Percentiles rank a stretch among this genome's conserved stretches.
phyloP scores from a whole-genome alignment of 2,113 vertebrate species.

The Rhabdornis inornatus region DNA sequence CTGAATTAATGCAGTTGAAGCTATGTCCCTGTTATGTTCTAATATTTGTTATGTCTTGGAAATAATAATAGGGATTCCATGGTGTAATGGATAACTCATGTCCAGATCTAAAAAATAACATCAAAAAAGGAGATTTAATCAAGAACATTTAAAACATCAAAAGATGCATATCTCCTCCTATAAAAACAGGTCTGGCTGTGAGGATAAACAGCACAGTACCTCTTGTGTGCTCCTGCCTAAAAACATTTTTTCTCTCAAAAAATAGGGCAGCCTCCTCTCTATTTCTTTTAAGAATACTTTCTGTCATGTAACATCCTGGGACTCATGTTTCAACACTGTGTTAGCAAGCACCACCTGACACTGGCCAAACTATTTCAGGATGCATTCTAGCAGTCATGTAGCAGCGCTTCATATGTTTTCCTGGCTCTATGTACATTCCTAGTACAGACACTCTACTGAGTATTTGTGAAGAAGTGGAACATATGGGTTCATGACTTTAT shows the following conservation, averaged over 20 bases:
- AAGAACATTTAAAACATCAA: background rate
- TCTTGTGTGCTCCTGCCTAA: background rate
- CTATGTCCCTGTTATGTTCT: background rate
- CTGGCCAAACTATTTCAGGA: background rate
- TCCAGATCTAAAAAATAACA: background rate
- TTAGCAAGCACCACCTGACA: background rate
- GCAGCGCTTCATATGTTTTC: background rate
- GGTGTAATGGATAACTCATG: background rate
- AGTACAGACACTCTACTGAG: background rate
- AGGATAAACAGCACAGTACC: background rate
- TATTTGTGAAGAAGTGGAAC: background rate
- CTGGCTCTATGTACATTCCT: background rate
- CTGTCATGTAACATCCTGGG: background rate
- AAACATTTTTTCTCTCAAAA: background rate
- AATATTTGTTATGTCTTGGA: background rate
- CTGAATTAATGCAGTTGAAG: background rate
- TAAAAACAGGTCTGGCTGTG: background rate
- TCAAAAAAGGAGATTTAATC: background rate
- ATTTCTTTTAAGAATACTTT: background rate
- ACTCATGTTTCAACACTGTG: background rate
- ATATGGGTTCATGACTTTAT: background rate
- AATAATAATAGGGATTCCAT: background rate
- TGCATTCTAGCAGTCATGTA: background rate
- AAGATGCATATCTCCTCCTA: background rate
- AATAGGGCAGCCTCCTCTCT: background rate